Percentiles rank a stretch among this genome's conserved stretches.
Evolutionary conservation across 2,888 invertebrate species (phyloP).

Genomic region (Drosophila helvetica): DNA sequence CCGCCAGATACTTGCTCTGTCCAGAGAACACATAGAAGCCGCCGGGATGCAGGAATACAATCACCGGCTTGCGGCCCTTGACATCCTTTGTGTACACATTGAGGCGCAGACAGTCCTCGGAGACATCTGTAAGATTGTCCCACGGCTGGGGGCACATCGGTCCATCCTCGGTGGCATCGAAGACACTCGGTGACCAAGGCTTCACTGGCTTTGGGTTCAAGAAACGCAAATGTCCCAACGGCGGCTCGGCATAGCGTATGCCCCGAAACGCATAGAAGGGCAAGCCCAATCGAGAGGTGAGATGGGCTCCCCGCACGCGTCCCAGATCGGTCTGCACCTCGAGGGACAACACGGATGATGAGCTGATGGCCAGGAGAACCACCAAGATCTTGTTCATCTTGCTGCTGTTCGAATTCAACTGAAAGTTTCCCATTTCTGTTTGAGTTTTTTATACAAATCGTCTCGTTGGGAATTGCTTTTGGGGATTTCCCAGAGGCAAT

Average conservation of each 20-base stretch:
- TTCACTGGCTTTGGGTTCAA: conserved; percentile 84
- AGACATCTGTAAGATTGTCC: conserved; percentile 69
- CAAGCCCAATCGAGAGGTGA: conserved; percentile 70
- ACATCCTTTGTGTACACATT: conserved; percentile 85
- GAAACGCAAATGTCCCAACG: conserved; percentile 79
- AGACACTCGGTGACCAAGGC: conserved; percentile 83
- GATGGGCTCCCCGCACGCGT: conserved; percentile 66
- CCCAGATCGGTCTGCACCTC: conserved; percentile 77
- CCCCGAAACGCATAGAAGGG: conserved; percentile 80
- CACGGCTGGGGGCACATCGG: conserved; percentile 85
- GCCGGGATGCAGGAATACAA: conserved; percentile 88
- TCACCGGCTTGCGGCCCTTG: conserved; percentile 84
- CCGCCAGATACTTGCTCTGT: conserved; percentile 84
- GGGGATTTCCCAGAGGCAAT: conserved; percentile 21
- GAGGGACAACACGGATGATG: conserved; percentile 45
- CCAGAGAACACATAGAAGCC: conserved; percentile 86
- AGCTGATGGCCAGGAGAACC: conserved; percentile 20
- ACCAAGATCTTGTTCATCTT: conserved; percentile 38
- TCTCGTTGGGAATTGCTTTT: conserved; percentile 2
- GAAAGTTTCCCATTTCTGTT: neutral
- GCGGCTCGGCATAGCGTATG: conserved; percentile 81
- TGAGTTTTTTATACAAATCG: conserved; percentile 17
- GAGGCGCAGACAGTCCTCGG: conserved; percentile 86
- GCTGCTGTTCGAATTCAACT: conserved; percentile 4
- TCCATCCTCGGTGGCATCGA: conserved; percentile 86